Conservation (phyloP, 1,140 invertebrate species). For the Neuroterus valhalla region DNA sequence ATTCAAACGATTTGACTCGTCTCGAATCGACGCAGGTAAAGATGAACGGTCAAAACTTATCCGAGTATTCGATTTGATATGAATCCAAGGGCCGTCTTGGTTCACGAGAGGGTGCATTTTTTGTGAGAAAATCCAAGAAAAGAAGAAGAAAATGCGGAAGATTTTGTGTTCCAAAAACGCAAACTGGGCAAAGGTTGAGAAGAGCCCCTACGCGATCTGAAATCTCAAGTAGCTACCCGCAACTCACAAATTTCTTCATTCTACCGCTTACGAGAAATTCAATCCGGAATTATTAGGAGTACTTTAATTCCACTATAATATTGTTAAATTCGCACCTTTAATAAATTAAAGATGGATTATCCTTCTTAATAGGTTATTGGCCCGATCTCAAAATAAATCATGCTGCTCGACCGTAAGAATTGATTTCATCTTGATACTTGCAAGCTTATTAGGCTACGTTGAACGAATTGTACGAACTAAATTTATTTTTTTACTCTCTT, state of each 20-base stretch:
- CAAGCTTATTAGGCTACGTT: no score
- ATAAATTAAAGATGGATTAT: no score
- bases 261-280: slow-evolving; percentile 21
- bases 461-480: background rate
- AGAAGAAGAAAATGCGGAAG: slow-evolving; percentile 37
- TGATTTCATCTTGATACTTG: no score
- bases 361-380: no score
- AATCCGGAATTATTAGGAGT: slow-evolving; percentile 44
- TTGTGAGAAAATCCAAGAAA: slow-evolving; percentile 33
- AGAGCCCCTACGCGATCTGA: slow-evolving; percentile 63
- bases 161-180: slow-evolving; percentile 69
- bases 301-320: background rate
- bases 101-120: slow-evolving; percentile 10
- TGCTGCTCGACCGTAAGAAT: no score
- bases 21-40: slow-evolving; percentile 39
- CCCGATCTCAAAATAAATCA: no score
- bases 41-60: slow-evolving; percentile 62
- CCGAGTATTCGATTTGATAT: slow-evolving; percentile 64
- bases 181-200: slow-evolving; percentile 70
- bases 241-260: slow-evolving; percentile 38
- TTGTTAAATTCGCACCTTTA: no score
- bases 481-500: slow-evolving; percentile 41
- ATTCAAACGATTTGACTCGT: slow-evolving; percentile 45
- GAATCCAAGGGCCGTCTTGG: slow-evolving; percentile 50
- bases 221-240: slow-evolving; percentile 67